A percentile compares a stretch with the other conserved stretches of the same genome.
Evolutionary conservation across 1,140 invertebrate genomes (phyloP).

Genomic region (Diplogasteroides magnus): DNA sequence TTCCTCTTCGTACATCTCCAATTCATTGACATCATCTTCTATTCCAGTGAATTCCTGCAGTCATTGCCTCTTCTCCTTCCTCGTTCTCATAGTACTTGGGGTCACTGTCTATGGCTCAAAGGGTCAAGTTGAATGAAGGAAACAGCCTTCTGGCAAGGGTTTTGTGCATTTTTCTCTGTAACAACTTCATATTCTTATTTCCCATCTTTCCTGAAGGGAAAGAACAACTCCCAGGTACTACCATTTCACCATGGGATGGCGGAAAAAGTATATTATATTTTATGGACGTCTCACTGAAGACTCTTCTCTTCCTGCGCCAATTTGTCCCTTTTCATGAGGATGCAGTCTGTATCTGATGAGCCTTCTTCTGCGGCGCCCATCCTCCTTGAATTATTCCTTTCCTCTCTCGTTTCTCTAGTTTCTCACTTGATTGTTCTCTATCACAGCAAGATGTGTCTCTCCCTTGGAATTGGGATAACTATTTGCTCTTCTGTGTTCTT

Average conservation of each 20-base stretch:
- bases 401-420: no score
- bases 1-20: conserved; percentile 35
- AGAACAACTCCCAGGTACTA: no score
- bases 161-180: no score
- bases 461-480: conserved; percentile 32
- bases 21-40: conserved; percentile 31
- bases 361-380: conserved; percentile 24
- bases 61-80: no score
- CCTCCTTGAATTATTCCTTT: conserved; percentile 25
- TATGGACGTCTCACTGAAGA: no score
- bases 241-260: no score
- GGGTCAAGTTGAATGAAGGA: no score
- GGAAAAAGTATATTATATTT: no score
- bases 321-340: conserved; percentile 18
- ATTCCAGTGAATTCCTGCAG: neutral
- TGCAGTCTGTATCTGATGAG: conserved; percentile 29
- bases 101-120: no score
- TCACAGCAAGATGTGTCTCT: conserved; percentile 1
- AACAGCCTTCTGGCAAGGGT: no score
- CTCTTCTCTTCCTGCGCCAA: neutral
- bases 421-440: neutral
- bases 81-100: neutral
- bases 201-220: no score
- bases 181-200: no score
- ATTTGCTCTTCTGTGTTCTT: conserved; percentile 34